Base-by-base conservation (phyloP, 2,113 vertebrate species). In the Oophaga pumilio region DNA sequence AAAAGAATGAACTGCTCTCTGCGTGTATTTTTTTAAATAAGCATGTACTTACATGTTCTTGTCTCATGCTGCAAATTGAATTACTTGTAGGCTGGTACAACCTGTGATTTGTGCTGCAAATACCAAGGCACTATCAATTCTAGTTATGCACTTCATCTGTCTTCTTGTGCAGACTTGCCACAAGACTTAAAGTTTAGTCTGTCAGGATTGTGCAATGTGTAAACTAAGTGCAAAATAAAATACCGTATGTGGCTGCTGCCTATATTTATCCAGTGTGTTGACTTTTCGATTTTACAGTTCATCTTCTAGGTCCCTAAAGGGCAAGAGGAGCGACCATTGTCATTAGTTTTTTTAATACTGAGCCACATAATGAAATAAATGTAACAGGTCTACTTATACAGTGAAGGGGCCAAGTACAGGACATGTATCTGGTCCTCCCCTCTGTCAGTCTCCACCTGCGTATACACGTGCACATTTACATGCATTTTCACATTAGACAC, bases 81-180 rank as follows among this genome's bases (percentile, higher is more conserved):
- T 8, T 81, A 57, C 69, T 80, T 49, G 33, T 24, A 60, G 62
- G 60, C 26, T 82, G 20, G 7, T 87, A 87, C 77, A 82, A 43
- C 49, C 43, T 86, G 84, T 77, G 60, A 86, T 57, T 79, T 86
- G 76, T 76, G 33, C 85, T 86, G 76, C 59, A 86, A 69, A 79
- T 79, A 68, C 22, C 28, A 79, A 68, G 12, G 68, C 78, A 87
- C 82, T 81, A 73, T 82, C 15, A 80, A 82, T 68, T 60, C 77
- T 62, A 53, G 9, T 49, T 71, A 59, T 33, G 59, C 59, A 26
- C 50, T 87, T 59, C 22, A 68, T 78, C 79, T 86, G 59, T 53
- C 14, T 56, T 87, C 85, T 81, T 59, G 85, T 78, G 53, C 77
- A 69, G 24, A 60, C 85, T 60, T 81, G 85, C 79, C 28, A 8